Evolutionary conservation across 2,888 invertebrate species (phyloP).

Genomic region (Euplexia lucipara): DNA sequence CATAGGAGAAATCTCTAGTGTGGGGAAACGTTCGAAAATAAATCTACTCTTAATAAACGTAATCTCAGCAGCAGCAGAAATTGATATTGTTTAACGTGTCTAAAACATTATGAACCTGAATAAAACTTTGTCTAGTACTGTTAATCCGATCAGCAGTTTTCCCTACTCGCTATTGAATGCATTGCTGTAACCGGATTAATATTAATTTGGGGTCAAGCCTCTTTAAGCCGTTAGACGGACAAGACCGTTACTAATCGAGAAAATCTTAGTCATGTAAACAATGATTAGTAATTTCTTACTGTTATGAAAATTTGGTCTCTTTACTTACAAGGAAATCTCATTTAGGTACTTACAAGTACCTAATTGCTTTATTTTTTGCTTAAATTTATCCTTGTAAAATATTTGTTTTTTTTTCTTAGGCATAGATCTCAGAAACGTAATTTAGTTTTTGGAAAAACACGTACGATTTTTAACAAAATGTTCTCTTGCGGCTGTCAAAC

Average conservation of each 20-base stretch:
- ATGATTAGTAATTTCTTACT: slow-evolving; percentile 46
- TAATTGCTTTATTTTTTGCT: slow-evolving; percentile 1
- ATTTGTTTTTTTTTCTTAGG: background rate
- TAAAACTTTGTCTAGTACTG: slow-evolving; percentile 9
- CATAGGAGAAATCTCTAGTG: no score
- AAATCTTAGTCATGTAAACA: slow-evolving; percentile 62
- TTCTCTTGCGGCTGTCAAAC: background rate
- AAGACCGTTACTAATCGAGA: slow-evolving; percentile 57
- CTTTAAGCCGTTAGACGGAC: slow-evolving; percentile 54
- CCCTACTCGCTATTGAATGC: slow-evolving; percentile 62
- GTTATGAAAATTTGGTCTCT: slow-evolving; percentile 11
- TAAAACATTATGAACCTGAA: background rate
- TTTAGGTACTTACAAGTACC: slow-evolving; percentile 5
- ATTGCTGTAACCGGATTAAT: slow-evolving; percentile 58
- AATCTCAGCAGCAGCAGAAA: background rate
- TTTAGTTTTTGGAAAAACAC: no score
- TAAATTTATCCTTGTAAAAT: no score
- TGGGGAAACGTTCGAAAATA: no score
- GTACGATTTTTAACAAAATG: no score
- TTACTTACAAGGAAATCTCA: background rate
- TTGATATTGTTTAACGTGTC: background rate
- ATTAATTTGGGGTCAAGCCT: slow-evolving; percentile 66
- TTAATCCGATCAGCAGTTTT: slow-evolving; percentile 53
- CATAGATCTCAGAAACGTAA: no score
- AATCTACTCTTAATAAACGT: no score